phyloP scores from a whole-genome alignment of 2,113 vertebrate genomes.

The Acanthochromis polyacanthus region DNA sequence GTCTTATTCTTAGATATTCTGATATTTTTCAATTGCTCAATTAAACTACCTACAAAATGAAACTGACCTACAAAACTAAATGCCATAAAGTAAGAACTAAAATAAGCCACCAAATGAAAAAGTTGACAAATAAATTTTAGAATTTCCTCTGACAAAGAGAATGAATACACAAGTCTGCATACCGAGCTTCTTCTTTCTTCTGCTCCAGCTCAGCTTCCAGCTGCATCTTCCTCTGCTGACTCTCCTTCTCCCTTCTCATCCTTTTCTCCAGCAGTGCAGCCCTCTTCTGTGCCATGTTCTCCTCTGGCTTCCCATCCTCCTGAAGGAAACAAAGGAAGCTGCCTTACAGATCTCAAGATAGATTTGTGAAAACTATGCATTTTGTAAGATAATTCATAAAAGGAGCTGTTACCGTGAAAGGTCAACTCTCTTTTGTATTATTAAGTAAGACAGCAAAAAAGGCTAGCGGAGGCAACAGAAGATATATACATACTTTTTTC shows the following conservation, averaged over 20 bases:
- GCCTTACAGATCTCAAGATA: not conserved
- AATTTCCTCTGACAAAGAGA: not conserved
- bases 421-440: conserved; percentile 14
- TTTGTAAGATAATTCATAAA: not conserved
- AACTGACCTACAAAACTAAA: not conserved
- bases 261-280: conserved; percentile 96
- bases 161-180: conserved; percentile 8
- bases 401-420: conserved; percentile 1
- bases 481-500: no score
- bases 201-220: conserved; percentile 93
- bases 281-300: conserved; percentile 95
- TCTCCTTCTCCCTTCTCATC: conserved; percentile 93
- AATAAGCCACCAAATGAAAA: not conserved
- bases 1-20: not conserved
- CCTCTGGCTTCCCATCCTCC: conserved; percentile 95
- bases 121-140: not conserved
- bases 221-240: conserved; percentile 92
- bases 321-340: conserved; percentile 61
- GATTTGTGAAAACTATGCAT: not conserved
- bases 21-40: not conserved
- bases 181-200: conserved; percentile 97
- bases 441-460: no score
- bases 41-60: not conserved
- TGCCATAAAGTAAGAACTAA: not conserved
- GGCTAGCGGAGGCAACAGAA: no score